A percentile compares a stretch with the other conserved stretches of the same genome.
phyloP scores from a whole-genome alignment of 2,113 vertebrate species.

The Larimichthys crocea region DNA sequence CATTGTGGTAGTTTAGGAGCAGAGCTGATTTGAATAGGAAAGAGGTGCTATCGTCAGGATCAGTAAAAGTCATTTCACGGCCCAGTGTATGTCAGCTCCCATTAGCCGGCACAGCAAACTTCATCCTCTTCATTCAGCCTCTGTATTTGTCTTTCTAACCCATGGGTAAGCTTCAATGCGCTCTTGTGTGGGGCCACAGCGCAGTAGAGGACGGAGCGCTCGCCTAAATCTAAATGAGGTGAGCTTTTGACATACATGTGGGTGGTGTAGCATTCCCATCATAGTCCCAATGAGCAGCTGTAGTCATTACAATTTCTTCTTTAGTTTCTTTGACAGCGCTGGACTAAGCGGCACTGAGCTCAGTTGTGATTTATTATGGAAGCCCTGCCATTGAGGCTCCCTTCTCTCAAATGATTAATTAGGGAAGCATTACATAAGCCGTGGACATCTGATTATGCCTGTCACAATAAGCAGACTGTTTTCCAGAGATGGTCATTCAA shows the following conservation, averaged over 20 bases:
- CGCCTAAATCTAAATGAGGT: slow-evolving; percentile 59
- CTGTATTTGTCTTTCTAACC: slow-evolving; percentile 27
- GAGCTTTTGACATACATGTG: slow-evolving; percentile 26
- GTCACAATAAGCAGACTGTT: slow-evolving; percentile 57
- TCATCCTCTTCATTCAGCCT: slow-evolving; percentile 54
- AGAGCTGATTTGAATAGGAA: slow-evolving; percentile 70
- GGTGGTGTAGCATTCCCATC: slow-evolving; percentile 47
- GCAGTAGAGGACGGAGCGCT: slow-evolving; percentile 11
- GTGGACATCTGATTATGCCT: slow-evolving; percentile 34
- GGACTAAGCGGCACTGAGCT: slow-evolving; percentile 40
- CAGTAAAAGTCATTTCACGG: slow-evolving; percentile 80
- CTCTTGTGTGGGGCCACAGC: slow-evolving; percentile 16
- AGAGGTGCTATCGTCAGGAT: slow-evolving; percentile 72
- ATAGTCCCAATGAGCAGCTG: slow-evolving; percentile 38
- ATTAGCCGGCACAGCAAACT: slow-evolving; percentile 76
- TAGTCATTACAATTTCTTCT: slow-evolving; percentile 48
- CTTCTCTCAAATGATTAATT: slow-evolving; percentile 62
- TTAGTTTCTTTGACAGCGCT: slow-evolving; percentile 46
- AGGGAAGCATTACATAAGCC: slow-evolving; percentile 60
- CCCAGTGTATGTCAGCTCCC: slow-evolving; percentile 73
- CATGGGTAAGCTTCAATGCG: slow-evolving; percentile 31
- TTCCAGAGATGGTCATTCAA: slow-evolving; percentile 24
- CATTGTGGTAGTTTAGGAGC: slow-evolving; percentile 48
- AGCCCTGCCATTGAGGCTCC: slow-evolving; percentile 41
- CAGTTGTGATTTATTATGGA: slow-evolving; percentile 56